Evolutionary conservation across 2,113 vertebrate species (phyloP).

Genomic region (Phyllostomus discolor): DNA sequence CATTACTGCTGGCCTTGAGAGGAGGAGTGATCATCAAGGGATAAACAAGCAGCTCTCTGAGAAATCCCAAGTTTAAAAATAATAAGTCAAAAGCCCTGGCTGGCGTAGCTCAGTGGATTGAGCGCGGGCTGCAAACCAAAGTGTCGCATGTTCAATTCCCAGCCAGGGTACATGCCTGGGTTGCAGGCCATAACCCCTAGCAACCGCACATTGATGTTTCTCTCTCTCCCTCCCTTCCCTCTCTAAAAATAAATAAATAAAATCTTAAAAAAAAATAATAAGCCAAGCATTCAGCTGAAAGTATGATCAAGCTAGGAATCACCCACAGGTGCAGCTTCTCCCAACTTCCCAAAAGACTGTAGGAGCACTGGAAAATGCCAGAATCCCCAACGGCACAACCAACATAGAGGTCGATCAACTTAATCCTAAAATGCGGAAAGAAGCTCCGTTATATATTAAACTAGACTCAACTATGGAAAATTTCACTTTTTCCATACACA

Average conservation of each 20-base stretch:
- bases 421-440: not conserved
- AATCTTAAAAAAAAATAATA: not conserved
- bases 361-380: not conserved
- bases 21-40: not conserved
- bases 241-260: no score
- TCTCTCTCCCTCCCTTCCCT: no score
- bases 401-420: not conserved
- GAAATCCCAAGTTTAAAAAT: slow-evolving; percentile 21
- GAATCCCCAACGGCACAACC: not conserved
- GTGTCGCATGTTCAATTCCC: no score
- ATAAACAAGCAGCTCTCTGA: not conserved
- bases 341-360: not conserved
- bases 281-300: not conserved
- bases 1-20: not conserved
- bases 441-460: not conserved
- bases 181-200: no score
- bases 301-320: not conserved
- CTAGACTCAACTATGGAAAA: not conserved
- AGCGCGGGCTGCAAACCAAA: no score
- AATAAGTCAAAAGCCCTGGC: not conserved
- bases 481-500: not conserved
- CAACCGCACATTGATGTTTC: no score
- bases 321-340: not conserved
- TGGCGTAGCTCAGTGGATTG: no score
- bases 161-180: no score